Conservation (phyloP, 2,113 vertebrate genomes). For the Ophthalmolycus amberensis region DNA sequence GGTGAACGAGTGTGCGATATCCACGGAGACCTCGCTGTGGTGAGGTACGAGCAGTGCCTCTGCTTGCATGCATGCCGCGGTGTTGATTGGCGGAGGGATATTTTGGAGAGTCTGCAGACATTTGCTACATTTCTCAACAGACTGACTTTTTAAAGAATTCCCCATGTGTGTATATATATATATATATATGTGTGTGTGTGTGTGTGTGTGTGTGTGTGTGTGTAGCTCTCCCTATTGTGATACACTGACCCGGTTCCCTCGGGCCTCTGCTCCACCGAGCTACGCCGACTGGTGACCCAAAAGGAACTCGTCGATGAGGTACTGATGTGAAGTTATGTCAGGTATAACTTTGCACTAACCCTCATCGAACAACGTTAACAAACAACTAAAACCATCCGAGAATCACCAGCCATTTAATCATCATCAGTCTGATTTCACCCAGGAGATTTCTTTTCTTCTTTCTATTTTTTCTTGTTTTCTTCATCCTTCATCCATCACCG, state of each 20-base stretch:
- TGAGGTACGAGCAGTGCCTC: slow-evolving; percentile 82
- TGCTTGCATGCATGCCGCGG: slow-evolving; percentile 36
- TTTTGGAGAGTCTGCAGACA: slow-evolving; percentile 9
- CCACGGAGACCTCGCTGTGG: slow-evolving; percentile 84
- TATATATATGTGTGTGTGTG: slow-evolving; percentile 5
- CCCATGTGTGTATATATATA: slow-evolving; percentile 3
- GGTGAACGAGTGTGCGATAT: slow-evolving; percentile 87
- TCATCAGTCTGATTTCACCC: slow-evolving; percentile 1
- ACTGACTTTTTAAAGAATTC: slow-evolving; percentile 22
- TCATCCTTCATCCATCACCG: slow-evolving; percentile 9
- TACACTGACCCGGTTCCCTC: slow-evolving; percentile 83
- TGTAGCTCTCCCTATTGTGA: slow-evolving; percentile 79
- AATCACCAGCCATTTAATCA: slow-evolving; percentile 13
- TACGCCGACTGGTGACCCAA: slow-evolving; percentile 79
- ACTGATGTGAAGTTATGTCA: not conserved
- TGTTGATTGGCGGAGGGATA: slow-evolving; percentile 41
- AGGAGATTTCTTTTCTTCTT: not conserved
- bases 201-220: slow-evolving; percentile 15
- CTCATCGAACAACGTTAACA: not conserved
- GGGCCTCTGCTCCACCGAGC: slow-evolving; percentile 83
- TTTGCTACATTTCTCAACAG: slow-evolving; percentile 10
- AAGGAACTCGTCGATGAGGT: slow-evolving; percentile 66
- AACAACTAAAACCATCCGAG: slow-evolving; percentile 9
- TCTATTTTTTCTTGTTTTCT: not conserved
- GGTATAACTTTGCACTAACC: slow-evolving; percentile 20